phyloP scores from a whole-genome alignment of 2,113 vertebrate species.

The Pangasianodon gigas region DNA sequence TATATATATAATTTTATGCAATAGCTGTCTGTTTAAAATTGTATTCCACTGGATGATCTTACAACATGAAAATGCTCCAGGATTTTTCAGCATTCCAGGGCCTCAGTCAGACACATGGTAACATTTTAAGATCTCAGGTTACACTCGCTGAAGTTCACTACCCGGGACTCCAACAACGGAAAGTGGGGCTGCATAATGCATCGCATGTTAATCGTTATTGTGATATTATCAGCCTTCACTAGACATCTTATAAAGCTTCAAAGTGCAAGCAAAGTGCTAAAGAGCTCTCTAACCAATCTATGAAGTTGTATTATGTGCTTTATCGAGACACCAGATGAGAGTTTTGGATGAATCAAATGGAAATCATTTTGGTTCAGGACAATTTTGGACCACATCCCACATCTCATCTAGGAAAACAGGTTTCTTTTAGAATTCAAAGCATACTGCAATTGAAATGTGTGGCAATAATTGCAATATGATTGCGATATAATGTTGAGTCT shows the following conservation, averaged over 20 bases:
- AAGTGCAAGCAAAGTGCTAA: neutral
- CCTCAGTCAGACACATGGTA: constrained; percentile 43
- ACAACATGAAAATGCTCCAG: neutral
- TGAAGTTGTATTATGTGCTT: neutral
- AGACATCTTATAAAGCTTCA: neutral
- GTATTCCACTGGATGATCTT: neutral
- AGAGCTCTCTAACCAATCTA: neutral
- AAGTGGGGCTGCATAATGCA: constrained; percentile 1
- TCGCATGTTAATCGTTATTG: neutral
- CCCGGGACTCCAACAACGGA: neutral
- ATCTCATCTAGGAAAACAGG: neutral
- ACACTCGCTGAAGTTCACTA: constrained; percentile 21
- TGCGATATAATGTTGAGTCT: neutral
- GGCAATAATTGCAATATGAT: neutral
- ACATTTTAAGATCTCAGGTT: constrained; percentile 38
- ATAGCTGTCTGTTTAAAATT: neutral
- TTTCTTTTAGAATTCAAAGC: neutral
- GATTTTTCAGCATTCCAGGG: neutral
- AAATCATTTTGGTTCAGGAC: neutral
- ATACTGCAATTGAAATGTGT: neutral
- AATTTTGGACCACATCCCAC: neutral
- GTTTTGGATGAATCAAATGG: neutral
- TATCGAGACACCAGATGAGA: neutral
- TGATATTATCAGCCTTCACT: neutral
- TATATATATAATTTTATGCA: neutral